phyloP scores from a whole-genome alignment of 2,888 invertebrate species.

The Phytoseiulus persimilis region DNA sequence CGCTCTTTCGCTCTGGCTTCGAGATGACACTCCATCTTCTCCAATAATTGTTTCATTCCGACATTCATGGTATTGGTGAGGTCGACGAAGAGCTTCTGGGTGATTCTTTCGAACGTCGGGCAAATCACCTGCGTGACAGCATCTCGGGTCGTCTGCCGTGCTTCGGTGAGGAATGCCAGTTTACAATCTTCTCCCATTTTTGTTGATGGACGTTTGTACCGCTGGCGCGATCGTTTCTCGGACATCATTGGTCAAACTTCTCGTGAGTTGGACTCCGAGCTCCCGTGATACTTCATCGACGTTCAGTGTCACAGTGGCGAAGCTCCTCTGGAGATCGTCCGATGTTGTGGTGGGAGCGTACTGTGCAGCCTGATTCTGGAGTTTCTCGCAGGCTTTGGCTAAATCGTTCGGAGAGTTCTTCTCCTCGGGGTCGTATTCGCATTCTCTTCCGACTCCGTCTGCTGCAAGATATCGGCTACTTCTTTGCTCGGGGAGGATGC shows the following conservation, averaged over 20 bases:
- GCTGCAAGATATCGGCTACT: constrained; percentile 29
- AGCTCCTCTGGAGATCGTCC: neutral
- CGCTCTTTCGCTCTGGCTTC: constrained; percentile 12
- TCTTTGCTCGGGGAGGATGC: constrained; percentile 33
- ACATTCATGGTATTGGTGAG: constrained; percentile 14
- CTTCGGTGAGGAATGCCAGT: constrained; percentile 31
- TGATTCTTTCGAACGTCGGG: constrained; percentile 25
- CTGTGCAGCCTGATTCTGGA: neutral
- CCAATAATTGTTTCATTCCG: constrained; percentile 25
- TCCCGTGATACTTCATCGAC: constrained; percentile 26
- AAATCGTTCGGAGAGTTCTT: constrained; percentile 29
- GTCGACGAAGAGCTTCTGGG: constrained; percentile 26
- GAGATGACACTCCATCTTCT: constrained; percentile 24
- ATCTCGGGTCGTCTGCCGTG: constrained; percentile 29
- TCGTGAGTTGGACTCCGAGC: constrained; percentile 17
- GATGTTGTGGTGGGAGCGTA: constrained; percentile 7
- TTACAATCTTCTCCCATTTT: constrained; percentile 35
- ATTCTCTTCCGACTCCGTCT: constrained; percentile 23
- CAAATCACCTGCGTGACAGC: constrained; percentile 32
- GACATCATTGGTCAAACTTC: constrained; percentile 27
- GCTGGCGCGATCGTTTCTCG: neutral
- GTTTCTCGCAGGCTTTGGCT: constrained; percentile 30
- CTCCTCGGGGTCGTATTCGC: constrained; percentile 9
- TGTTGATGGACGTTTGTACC: constrained; percentile 21
- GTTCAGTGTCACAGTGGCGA: constrained; percentile 13